Conservation (phyloP, 2,113 vertebrate genomes). For the Neogale vison region DNA sequence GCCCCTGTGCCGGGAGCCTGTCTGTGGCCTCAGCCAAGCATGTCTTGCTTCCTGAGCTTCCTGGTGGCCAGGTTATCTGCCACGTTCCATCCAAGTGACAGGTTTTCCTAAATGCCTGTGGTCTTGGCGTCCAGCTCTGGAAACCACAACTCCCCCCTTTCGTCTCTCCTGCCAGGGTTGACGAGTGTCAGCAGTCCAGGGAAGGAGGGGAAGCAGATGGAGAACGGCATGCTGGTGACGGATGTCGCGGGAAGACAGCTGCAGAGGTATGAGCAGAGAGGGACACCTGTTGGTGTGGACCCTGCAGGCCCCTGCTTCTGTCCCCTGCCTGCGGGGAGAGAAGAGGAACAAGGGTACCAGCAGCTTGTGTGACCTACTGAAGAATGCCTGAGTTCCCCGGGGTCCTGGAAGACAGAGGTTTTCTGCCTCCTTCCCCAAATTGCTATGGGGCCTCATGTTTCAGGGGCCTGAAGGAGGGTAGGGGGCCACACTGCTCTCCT, state of each 20-base stretch:
- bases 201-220: slow-evolving; percentile 84
- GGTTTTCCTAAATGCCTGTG: not conserved
- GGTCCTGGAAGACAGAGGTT: not conserved
- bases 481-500: not conserved
- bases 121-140: not conserved
- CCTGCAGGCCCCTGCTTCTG: fast-evolving
- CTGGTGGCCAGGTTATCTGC: not conserved
- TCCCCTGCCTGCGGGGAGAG: not conserved
- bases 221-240: slow-evolving; percentile 86
- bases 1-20: not conserved
- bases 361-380: not conserved
- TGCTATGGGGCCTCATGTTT: not conserved
- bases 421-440: not conserved
- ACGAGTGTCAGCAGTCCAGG: slow-evolving; percentile 73
- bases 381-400: not conserved
- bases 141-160: not conserved
- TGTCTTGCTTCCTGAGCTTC: not conserved
- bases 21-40: not conserved
- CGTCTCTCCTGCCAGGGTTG: not conserved
- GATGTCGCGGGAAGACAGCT: slow-evolving; percentile 71
- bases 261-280: slow-evolving; percentile 76
- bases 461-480: not conserved
- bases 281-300: fast-evolving
- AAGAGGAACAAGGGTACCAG: not conserved
- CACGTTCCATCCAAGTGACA: fast-evolving